Conservation (phyloP, 1,140 invertebrate species). For the Zophobas morio region DNA sequence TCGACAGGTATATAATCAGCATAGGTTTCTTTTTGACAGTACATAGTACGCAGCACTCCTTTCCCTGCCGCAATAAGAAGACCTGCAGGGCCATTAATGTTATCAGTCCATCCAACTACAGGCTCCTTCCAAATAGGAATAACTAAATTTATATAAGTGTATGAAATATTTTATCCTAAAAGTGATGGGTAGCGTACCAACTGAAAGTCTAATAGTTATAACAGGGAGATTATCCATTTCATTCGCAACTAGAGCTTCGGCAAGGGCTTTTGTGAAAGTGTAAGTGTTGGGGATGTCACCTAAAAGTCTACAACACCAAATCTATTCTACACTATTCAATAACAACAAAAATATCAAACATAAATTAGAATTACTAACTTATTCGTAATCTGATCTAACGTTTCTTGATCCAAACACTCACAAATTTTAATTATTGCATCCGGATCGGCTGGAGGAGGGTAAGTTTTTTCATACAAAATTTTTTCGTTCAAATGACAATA, state of each 20-base stretch:
- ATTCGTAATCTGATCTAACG: conserved; percentile 58
- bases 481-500: conserved; percentile 79
- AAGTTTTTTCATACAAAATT: conserved; percentile 78
- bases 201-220: conserved; percentile 74
- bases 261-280: conserved; percentile 91
- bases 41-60: conserved; percentile 88
- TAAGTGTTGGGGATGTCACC: conserved; percentile 84
- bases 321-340: background rate
- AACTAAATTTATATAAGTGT: conserved; percentile 67
- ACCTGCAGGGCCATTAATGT: conserved; percentile 90
- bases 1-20: conserved; percentile 92
- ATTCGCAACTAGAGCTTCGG: conserved; percentile 72
- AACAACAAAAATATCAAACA: background rate
- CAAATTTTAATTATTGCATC: conserved; percentile 77
- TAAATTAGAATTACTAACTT: conserved; percentile 53
- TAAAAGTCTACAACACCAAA: conserved; percentile 68
- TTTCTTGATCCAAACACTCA: conserved; percentile 79
- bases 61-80: conserved; percentile 85
- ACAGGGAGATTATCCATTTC: conserved; percentile 58
- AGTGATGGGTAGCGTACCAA: conserved; percentile 54
- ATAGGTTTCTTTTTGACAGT: conserved; percentile 81
- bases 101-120: conserved; percentile 92
- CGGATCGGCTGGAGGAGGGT: conserved; percentile 81
- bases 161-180: background rate
- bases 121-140: conserved; percentile 85